Percentiles rank a stretch among this genome's conserved stretches.
Evolutionary conservation across 2,888 invertebrate species (phyloP).

Genomic region (Drosophila demipolita): DNA sequence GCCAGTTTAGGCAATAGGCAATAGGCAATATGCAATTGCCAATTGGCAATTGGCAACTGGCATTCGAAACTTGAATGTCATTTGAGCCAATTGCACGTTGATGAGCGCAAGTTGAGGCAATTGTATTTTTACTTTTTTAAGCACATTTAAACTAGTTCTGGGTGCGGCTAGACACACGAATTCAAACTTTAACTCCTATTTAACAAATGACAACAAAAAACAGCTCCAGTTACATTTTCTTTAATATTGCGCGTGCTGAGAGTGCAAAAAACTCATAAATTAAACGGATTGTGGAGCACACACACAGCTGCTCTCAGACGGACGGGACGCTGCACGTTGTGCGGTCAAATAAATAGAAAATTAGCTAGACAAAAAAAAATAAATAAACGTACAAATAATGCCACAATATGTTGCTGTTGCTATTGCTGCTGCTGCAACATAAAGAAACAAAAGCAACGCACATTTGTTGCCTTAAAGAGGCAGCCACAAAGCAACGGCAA

Average conservation of each 20-base stretch:
- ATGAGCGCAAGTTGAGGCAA: slow-evolving; percentile 54
- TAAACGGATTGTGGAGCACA: slow-evolving; percentile 46
- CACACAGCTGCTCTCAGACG: slow-evolving; percentile 26
- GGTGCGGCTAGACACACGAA: slow-evolving; percentile 61
- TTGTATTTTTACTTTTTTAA: background rate
- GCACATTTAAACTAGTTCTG: slow-evolving; percentile 52
- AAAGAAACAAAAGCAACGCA: slow-evolving; percentile 73
- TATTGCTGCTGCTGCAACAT: slow-evolving; percentile 51
- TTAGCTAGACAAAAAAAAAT: slow-evolving; percentile 71
- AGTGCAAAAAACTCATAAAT: slow-evolving; percentile 80
- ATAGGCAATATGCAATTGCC: background rate
- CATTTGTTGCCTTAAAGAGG: slow-evolving; percentile 71
- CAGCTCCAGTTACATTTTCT: slow-evolving; percentile 32
- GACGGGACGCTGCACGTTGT: slow-evolving; percentile 50
- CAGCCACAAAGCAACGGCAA: slow-evolving; percentile 46
- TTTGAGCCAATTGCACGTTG: slow-evolving; percentile 66
- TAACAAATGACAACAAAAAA: slow-evolving; percentile 25
- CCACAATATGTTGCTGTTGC: slow-evolving; percentile 48
- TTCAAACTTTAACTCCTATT: slow-evolving; percentile 65
- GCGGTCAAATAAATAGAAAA: slow-evolving; percentile 81
- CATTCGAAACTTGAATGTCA: slow-evolving; percentile 72
- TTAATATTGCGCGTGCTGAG: slow-evolving; percentile 49
- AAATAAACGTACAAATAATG: slow-evolving; percentile 56
- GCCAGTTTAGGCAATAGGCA: background rate
- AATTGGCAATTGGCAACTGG: slow-evolving; percentile 15